phyloP scores from a whole-genome alignment of 2,113 vertebrate genomes.

The Carassius carassius region DNA sequence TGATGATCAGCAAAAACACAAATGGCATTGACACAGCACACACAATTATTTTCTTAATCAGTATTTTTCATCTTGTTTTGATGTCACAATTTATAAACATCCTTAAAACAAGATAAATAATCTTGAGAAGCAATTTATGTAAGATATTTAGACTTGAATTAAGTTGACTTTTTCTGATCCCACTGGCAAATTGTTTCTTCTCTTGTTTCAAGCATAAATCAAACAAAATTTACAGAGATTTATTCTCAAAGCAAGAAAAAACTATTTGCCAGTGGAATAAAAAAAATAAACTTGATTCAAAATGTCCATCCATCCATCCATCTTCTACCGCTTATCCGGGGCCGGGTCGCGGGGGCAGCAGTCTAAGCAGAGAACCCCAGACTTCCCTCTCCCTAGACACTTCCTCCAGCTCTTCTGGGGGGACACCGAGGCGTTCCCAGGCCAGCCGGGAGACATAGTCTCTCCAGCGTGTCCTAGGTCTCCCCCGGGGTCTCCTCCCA shows the following conservation, averaged over 20 bases:
- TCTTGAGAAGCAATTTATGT: background rate
- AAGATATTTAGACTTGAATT: background rate
- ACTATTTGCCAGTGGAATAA: background rate
- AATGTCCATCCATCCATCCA: no score
- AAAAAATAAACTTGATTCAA: background rate
- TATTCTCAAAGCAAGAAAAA: background rate
- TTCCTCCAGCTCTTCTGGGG: no score
- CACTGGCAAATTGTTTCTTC: background rate
- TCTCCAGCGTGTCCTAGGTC: no score
- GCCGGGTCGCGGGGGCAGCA: no score
- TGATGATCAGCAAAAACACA: background rate
- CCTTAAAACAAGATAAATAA: background rate
- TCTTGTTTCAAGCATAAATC: background rate
- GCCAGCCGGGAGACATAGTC: no score
- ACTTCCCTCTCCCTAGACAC: no score
- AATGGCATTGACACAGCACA: background rate
- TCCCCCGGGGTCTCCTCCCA: no score
- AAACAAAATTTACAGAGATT: background rate
- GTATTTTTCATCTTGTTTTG: no score
- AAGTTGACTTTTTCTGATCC: background rate
- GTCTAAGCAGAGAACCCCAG: no score
- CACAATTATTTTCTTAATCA: no score
- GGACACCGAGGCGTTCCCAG: no score
- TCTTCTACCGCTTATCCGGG: no score
- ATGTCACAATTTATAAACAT: background rate